Percentiles rank a stretch among this genome's conserved stretches.
phyloP scores from a whole-genome alignment of 2,888 invertebrate species.

The Morpho achilles region DNA sequence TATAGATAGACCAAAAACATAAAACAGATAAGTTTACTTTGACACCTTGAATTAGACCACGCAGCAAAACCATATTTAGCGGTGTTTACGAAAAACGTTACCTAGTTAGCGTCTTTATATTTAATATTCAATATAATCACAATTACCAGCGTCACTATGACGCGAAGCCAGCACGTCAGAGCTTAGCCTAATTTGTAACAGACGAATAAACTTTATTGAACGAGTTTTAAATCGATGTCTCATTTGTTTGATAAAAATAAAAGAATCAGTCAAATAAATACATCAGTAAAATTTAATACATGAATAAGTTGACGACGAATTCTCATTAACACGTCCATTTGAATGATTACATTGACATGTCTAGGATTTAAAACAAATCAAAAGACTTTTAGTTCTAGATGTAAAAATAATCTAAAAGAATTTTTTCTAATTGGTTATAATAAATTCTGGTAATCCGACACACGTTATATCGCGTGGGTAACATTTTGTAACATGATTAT shows the following conservation, averaged over 20 bases:
- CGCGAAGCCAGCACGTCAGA: slow-evolving; percentile 20
- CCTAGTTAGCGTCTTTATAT: neutral
- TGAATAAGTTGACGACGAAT: too few relatives aligned
- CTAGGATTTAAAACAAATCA: too few relatives aligned
- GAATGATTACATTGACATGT: too few relatives aligned
- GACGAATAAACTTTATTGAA: slow-evolving; percentile 25
- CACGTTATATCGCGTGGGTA: too few relatives aligned
- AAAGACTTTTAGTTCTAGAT: too few relatives aligned
- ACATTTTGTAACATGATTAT: too few relatives aligned
- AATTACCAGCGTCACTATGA: slow-evolving; percentile 24
- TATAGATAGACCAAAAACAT: too few relatives aligned
- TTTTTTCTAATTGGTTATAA: neutral
- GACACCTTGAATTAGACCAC: neutral
- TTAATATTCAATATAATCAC: slow-evolving; percentile 17
- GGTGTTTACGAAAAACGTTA: neutral
- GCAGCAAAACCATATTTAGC: neutral
- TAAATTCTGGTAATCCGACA: neutral
- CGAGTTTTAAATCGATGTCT: neutral
- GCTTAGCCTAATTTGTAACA: slow-evolving; percentile 23
- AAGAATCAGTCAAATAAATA: too few relatives aligned
- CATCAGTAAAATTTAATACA: too few relatives aligned
- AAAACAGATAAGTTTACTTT: neutral
- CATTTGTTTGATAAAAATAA: too few relatives aligned
- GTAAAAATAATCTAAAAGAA: too few relatives aligned
- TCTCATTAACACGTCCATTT: too few relatives aligned